Evolutionary conservation across 2,797 vertebrate genomes (phyloP).

Genomic region (Urosaurus nigricauda): DNA sequence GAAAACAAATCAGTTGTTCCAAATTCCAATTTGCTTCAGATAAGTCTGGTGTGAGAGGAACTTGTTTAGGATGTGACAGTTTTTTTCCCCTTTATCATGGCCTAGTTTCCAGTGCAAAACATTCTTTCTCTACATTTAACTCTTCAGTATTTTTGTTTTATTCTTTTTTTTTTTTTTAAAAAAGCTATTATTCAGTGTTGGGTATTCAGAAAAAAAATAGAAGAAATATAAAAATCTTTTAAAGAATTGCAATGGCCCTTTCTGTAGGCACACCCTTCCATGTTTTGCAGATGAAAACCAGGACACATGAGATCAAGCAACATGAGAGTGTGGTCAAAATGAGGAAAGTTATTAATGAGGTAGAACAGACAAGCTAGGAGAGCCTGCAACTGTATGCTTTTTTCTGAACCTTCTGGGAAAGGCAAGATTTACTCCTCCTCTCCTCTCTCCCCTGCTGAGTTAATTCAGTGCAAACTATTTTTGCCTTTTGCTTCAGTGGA

Average conservation of each 20-base stretch:
- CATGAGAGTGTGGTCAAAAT: no score
- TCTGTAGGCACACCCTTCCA: not conserved
- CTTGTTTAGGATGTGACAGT: conserved; percentile 47
- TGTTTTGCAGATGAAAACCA: no score
- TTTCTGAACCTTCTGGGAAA: no score
- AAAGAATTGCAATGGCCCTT: not conserved
- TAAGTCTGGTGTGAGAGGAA: conserved; percentile 33
- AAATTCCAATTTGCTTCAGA: conserved; percentile 49
- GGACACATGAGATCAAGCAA: no score
- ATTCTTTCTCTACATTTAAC: conserved; percentile 21
- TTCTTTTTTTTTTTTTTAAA: no score
- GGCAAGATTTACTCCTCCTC: no score
- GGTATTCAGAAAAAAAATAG: not conserved
- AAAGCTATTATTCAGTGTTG: conserved; percentile 11
- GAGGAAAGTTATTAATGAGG: no score
- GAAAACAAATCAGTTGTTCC: conserved; percentile 59
- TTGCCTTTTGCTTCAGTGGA: no score
- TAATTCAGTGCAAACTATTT: no score
- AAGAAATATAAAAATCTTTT: not conserved
- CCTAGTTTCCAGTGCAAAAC: not conserved
- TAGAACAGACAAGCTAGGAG: no score
- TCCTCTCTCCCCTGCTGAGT: no score
- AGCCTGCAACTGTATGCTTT: no score
- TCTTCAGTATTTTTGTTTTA: conserved; percentile 12
- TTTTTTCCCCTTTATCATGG: conserved; percentile 18